Evolutionary conservation across 2,888 invertebrate genomes (phyloP).

Genomic region (Rotaria magnacalcarata): DNA sequence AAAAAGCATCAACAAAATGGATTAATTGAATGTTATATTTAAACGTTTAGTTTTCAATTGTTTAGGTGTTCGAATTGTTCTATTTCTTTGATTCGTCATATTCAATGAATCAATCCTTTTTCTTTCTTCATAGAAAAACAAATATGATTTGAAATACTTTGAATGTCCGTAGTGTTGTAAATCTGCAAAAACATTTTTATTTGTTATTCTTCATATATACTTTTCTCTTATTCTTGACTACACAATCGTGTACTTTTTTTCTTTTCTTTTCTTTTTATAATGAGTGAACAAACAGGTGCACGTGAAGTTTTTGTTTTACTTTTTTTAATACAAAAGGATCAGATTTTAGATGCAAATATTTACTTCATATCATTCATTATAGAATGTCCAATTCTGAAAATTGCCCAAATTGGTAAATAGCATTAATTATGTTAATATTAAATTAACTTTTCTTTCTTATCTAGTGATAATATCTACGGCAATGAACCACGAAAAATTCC

Average conservation of each 20-base stretch:
- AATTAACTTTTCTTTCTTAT: background rate
- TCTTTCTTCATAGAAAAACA: no score
- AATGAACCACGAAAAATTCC: slow-evolving; percentile 18
- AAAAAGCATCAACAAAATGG: background rate
- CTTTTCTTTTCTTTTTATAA: background rate
- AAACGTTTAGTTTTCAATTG: background rate
- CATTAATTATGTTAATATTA: background rate
- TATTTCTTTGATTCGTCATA: background rate
- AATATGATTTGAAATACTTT: background rate
- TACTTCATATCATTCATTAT: background rate
- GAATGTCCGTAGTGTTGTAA: background rate
- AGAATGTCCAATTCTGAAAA: background rate
- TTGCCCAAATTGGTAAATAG: background rate
- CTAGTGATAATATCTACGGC: slow-evolving; percentile 15
- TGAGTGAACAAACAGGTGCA: background rate
- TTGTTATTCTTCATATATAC: background rate
- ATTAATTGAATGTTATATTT: slow-evolving; percentile 32
- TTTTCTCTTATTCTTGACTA: background rate
- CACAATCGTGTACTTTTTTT: background rate
- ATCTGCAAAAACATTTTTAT: background rate
- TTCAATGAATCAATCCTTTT: background rate
- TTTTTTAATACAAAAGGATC: background rate
- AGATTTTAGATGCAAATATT: background rate
- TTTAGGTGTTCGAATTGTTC: no score
- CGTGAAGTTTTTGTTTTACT: background rate